Conservation (phyloP, 2,113 vertebrate genomes). For the Tenebrosternarchus preto region DNA sequence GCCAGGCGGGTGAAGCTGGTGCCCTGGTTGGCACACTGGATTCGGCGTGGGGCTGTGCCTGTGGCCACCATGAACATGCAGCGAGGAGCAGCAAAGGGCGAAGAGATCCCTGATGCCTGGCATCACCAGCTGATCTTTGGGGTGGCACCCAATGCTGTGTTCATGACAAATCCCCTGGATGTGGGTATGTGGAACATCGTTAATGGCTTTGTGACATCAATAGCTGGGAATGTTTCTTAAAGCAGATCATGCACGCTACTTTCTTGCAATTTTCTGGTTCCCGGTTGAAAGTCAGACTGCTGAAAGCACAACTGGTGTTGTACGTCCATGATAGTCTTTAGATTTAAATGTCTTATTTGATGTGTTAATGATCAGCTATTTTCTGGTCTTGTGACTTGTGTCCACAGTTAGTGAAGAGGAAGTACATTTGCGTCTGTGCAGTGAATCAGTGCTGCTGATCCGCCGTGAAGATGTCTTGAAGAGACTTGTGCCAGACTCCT, state of each 20-base stretch:
- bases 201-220: neutral
- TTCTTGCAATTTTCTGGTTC: no score
- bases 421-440: slow-evolving; percentile 72
- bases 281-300: no score
- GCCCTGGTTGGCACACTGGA: slow-evolving; percentile 74
- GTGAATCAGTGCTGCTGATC: slow-evolving; percentile 73
- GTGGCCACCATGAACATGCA: slow-evolving; percentile 82
- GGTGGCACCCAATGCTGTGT: slow-evolving; percentile 63
- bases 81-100: slow-evolving; percentile 65
- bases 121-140: slow-evolving; percentile 80
- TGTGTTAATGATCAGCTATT: neutral
- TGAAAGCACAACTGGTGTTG: no score
- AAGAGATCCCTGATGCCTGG: slow-evolving; percentile 79
- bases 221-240: neutral
- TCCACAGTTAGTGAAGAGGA: slow-evolving; percentile 63
- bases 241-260: no score
- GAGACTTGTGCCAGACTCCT: slow-evolving; percentile 54
- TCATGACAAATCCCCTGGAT: slow-evolving; percentile 78
- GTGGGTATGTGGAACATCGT: slow-evolving; percentile 63
- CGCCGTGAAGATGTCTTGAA: slow-evolving; percentile 72
- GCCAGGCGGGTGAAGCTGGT: slow-evolving; percentile 62
- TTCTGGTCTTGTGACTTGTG: neutral
- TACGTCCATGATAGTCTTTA: no score
- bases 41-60: slow-evolving; percentile 66
- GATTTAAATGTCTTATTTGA: neutral